Conservation (phyloP, 2,113 vertebrate species). For the Corvus hawaiiensis region DNA sequence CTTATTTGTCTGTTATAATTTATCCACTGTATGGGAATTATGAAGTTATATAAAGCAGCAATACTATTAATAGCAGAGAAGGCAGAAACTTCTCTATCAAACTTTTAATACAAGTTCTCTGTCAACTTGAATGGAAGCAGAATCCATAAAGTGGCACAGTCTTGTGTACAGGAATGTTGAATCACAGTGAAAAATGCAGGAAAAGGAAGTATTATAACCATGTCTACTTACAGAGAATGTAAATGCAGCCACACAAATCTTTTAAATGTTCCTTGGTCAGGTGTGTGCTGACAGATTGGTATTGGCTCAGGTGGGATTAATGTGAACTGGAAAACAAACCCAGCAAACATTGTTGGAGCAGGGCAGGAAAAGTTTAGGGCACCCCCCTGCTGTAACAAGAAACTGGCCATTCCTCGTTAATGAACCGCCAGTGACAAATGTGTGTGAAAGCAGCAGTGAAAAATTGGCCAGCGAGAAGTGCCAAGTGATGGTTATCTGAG, state of each 20-base stretch:
- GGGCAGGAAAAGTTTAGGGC: background rate
- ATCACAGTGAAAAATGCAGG: background rate
- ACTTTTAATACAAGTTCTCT: background rate
- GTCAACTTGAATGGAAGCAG: background rate
- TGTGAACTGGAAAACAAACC: background rate
- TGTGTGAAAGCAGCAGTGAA: background rate
- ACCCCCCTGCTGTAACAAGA: background rate
- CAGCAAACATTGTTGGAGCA: background rate
- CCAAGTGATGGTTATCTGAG: background rate
- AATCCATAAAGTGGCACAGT: background rate
- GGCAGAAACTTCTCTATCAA: conserved; percentile 13
- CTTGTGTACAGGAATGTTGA: background rate
- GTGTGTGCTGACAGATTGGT: background rate
- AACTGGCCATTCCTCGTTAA: background rate
- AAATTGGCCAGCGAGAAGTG: background rate
- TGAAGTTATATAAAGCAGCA: conserved; percentile 20
- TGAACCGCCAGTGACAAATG: background rate
- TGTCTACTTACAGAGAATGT: background rate
- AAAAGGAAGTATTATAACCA: background rate
- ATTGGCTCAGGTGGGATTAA: background rate
- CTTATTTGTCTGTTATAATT: conserved; percentile 52
- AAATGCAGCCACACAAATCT: background rate
- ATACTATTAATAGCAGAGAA: conserved; percentile 38
- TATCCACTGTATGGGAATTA: background rate
- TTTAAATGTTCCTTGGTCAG: background rate